phyloP scores from a whole-genome alignment of 2,888 invertebrate genomes.

The Dascillus cervinus region DNA sequence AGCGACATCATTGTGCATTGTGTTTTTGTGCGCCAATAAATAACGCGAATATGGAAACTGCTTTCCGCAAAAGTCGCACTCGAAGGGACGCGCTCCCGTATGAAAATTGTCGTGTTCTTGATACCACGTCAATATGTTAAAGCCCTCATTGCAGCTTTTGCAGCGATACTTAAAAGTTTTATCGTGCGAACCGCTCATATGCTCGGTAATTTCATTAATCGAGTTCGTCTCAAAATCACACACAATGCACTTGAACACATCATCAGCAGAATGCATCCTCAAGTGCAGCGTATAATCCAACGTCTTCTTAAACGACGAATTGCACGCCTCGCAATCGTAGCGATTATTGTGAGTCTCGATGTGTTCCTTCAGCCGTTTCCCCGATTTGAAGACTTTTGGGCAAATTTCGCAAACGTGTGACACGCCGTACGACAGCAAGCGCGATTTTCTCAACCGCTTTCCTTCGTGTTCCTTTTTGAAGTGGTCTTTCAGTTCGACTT shows the following conservation, averaged over 20 bases:
- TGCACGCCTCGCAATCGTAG: constrained; percentile 37
- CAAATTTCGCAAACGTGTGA: constrained; percentile 36
- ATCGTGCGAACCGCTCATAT: constrained; percentile 32
- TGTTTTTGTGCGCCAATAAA: constrained; percentile 36
- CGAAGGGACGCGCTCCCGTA: constrained; percentile 47
- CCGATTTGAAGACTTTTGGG: constrained; percentile 32
- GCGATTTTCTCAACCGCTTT: constrained; percentile 9
- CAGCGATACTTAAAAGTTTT: constrained; percentile 46
- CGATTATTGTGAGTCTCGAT: constrained; percentile 37
- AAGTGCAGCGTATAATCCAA: constrained; percentile 36
- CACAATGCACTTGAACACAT: constrained; percentile 34
- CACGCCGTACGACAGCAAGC: constrained; percentile 6
- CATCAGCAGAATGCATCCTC: constrained; percentile 33
- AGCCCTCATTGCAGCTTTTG: constrained; percentile 48
- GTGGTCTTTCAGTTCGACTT: constrained; percentile 27
- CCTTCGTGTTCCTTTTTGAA: constrained; percentile 25
- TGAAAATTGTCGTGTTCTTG: constrained; percentile 53
- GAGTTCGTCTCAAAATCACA: constrained; percentile 35
- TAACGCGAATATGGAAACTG: constrained; percentile 42
- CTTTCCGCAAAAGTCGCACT: constrained; percentile 49
- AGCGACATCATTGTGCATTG: constrained; percentile 34
- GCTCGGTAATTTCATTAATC: constrained; percentile 33
- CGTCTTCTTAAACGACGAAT: constrained; percentile 35
- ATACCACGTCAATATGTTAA: constrained; percentile 48
- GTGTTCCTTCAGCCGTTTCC: constrained; percentile 34